Percentiles rank a stretch among this genome's conserved stretches.
These are phyloP conservation scores for Cochlearius cochlearius DNA, from an alignment of 2,113 vertebrate genomes.

Conservation along the genomic window DNA sequence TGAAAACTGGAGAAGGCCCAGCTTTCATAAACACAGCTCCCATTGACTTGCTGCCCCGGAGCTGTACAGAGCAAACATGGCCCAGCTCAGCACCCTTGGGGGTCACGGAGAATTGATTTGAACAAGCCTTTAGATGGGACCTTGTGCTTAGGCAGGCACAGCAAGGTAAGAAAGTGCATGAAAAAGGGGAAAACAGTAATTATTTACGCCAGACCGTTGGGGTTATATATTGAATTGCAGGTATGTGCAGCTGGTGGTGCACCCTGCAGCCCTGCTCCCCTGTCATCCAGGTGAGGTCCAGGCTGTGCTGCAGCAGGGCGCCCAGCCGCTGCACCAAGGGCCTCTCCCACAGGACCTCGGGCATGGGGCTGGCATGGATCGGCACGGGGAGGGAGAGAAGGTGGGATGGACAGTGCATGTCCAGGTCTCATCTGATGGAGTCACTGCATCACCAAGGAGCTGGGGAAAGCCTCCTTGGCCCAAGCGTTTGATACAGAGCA, in stretches of 20 bases:
- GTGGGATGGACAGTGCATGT: background rate
- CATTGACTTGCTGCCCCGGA: background rate
- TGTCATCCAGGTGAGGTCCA: background rate
- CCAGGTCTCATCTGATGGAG: background rate
- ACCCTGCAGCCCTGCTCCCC: background rate
- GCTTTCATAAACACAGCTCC: background rate
- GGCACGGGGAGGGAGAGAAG: background rate
- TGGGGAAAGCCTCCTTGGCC: background rate
- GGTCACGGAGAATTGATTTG: background rate
- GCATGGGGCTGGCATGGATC: too few relatives aligned
- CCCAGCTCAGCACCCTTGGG: background rate
- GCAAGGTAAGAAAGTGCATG: background rate
- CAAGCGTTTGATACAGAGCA: accelerated
- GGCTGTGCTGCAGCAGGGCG: background rate
- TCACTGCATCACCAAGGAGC: background rate
- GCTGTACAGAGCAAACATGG: background rate
- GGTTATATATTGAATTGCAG: background rate
- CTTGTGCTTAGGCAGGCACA: background rate
- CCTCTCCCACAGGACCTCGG: background rate
- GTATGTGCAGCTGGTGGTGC: background rate
- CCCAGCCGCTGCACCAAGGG: background rate
- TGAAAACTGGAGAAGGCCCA: background rate
- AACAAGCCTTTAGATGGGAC: background rate
- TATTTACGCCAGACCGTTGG: background rate
- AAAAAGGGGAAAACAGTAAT: background rate